Base-by-base conservation (phyloP, 2,113 vertebrate genomes). In the Toxotes chatareus region DNA sequence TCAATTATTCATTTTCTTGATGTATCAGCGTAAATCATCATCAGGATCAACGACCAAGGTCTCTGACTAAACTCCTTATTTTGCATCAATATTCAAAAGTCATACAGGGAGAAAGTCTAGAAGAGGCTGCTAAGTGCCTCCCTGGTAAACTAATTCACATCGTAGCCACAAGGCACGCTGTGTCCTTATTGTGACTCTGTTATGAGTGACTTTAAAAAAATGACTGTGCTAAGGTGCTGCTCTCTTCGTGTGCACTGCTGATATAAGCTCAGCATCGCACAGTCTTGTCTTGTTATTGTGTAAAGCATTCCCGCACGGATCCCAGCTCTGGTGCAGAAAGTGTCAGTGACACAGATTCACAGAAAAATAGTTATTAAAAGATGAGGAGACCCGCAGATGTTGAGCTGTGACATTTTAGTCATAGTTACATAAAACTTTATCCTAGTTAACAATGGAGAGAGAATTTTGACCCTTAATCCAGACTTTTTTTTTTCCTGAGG, bases 281-380 rank as follows among this genome's bases (percentile, higher is more conserved):
- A 87, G 67, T 56, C 13, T 27, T 27, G 27, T 27, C 27, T 27
- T 27, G 49, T 19, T 46, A 49, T 64, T 86, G 60, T 81, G 67
- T 67, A 69, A 84, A 82, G 13, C 7, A 17, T 31, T 1, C 4
- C 11, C 53, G 42, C 68, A 16, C 11, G 10, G 51, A n/a, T 65
- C 40, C 60, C 14, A 73, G 5, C 32, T 79, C 83, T 47, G 68
- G 76, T 13, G 57, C 36, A 36, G 60, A 40, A 19, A 44, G 57
- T 47, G 31, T 76, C 27, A 13, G 56, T 87, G 86, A 81, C 80
- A 74, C 65, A 85, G 49, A 86, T 88, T 78, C 7, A 10, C 13
- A 14, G 40, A 14, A 79, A 78, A 63, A 40, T 60, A 34, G 49
- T 62, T 2, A 76, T 82, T 76, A 81, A 64, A 65, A 73, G 80